These are phyloP conservation scores for Eudorcas thomsonii DNA, from an alignment of 2,113 vertebrate genomes.

Conservation along the genomic window DNA sequence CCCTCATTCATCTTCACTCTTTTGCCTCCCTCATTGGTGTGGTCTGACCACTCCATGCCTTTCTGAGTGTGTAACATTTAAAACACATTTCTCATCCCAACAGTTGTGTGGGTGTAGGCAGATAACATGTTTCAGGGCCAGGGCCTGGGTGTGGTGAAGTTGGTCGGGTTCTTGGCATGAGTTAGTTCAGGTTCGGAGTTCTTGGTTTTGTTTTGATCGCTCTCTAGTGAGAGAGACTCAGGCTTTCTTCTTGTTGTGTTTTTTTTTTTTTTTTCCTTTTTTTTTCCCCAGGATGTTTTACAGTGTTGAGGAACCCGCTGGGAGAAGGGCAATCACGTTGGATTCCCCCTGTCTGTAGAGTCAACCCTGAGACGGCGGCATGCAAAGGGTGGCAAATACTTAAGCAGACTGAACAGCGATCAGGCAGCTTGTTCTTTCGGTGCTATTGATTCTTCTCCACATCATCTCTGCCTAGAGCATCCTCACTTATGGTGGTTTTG, in stretches of 20 bases:
- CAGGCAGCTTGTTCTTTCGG: not conserved
- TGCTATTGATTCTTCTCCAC: not conserved
- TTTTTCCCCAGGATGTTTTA: not conserved
- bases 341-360: not conserved
- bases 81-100: not conserved
- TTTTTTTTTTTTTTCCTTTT: not conserved
- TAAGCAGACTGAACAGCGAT: not conserved
- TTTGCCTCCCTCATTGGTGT: fast-evolving
- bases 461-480: fast-evolving
- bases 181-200: not conserved
- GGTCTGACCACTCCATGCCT: not conserved
- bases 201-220: not conserved
- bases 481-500: not conserved
- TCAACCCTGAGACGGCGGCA: not conserved
- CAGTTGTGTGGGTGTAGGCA: not conserved
- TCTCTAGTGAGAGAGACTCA: not conserved
- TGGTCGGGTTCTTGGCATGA: not conserved
- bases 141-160: not conserved
- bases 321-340: not conserved
- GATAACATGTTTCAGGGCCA: not conserved
- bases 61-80: not conserved
- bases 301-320: fast-evolving
- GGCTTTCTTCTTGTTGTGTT: not conserved
- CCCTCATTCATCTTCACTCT: not conserved
- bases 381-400: not conserved